Percentiles rank a stretch among this genome's conserved stretches.
These are phyloP conservation scores for Musca domestica DNA, from an alignment of 1,140 invertebrate genomes.

Conservation along the genomic window DNA sequence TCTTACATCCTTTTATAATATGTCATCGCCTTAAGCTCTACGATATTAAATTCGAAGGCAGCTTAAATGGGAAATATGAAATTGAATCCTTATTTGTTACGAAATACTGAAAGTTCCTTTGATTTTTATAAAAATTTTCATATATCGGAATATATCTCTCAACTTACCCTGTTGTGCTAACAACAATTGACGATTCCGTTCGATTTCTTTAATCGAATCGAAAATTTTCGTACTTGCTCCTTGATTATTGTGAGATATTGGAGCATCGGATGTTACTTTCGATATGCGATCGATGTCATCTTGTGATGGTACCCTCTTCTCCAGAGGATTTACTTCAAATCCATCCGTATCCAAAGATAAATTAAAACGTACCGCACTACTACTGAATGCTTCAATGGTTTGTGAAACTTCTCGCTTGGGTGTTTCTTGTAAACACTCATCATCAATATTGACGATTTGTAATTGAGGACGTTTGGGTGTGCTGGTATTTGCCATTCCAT, in stretches of 20 bases:
- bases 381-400: not conserved
- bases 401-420: not conserved
- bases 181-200: slow-evolving; percentile 80
- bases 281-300: slow-evolving; percentile 85
- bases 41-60: no score
- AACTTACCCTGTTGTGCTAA: slow-evolving; percentile 82
- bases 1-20: no score
- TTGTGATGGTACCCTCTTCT: slow-evolving; percentile 64
- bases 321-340: slow-evolving; percentile 57
- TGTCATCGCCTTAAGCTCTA: no score
- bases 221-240: slow-evolving; percentile 77
- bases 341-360: slow-evolving; percentile 53
- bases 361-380: slow-evolving; percentile 34
- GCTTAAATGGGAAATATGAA: not conserved
- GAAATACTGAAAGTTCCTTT: not conserved
- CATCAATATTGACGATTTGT: slow-evolving; percentile 37
- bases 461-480: slow-evolving; percentile 46
- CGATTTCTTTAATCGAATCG: slow-evolving; percentile 85
- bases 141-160: not conserved
- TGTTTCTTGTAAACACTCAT: not conserved
- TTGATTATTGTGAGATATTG: slow-evolving; percentile 62
- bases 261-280: slow-evolving; percentile 77
- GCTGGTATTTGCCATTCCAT: slow-evolving; percentile 29
- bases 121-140: not conserved
- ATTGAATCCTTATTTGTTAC: not conserved